Evolutionary conservation across 92 coral and sea anemone genomes (phyloP).

Genomic region (Bergia sp.): DNA sequence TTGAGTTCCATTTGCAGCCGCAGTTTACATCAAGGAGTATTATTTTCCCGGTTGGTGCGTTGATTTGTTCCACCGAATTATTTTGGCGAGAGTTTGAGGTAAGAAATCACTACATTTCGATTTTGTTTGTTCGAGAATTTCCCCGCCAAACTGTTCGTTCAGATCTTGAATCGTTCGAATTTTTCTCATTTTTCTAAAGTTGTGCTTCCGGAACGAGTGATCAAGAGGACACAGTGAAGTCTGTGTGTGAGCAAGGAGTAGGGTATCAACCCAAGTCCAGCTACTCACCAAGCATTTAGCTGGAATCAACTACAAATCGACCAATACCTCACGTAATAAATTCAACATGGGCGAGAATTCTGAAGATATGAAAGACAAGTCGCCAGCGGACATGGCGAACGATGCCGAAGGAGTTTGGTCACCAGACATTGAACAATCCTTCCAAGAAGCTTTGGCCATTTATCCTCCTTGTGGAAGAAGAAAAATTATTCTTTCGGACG

Average conservation of each 20-base stretch:
- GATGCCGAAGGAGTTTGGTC: slow-evolving; percentile 99
- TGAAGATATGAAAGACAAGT: slow-evolving; percentile 93
- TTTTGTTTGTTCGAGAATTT: slow-evolving; percentile 64
- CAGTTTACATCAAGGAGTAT: slow-evolving; percentile 50
- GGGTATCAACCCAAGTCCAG: slow-evolving; percentile 44
- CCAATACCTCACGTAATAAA: slow-evolving; percentile 83
- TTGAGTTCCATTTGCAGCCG: slow-evolving; percentile 54
- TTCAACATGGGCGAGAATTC: slow-evolving; percentile 91
- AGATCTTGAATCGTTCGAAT: slow-evolving; percentile 95
- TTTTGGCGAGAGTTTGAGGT: slow-evolving; percentile 29
- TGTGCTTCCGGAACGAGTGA: slow-evolving; percentile 97
- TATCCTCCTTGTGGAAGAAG: slow-evolving; percentile 99
- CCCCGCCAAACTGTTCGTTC: slow-evolving; percentile 77
- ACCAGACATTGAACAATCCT: slow-evolving; percentile 98
- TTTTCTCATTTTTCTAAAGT: slow-evolving; percentile 97
- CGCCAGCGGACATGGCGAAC: slow-evolving; percentile 99
- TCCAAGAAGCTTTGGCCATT: slow-evolving; percentile 98
- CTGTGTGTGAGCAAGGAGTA: slow-evolving; percentile 51
- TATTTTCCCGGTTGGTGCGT: slow-evolving; percentile 25
- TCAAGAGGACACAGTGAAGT: slow-evolving; percentile 74
- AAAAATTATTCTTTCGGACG: slow-evolving; percentile 97
- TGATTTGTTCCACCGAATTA: slow-evolving; percentile 27
- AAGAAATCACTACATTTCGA: slow-evolving; percentile 30
- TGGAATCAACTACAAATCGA: slow-evolving; percentile 61
- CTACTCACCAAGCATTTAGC: slow-evolving; percentile 28